Conservation (phyloP, 2,113 vertebrate species). For the Amphiprion percula region DNA sequence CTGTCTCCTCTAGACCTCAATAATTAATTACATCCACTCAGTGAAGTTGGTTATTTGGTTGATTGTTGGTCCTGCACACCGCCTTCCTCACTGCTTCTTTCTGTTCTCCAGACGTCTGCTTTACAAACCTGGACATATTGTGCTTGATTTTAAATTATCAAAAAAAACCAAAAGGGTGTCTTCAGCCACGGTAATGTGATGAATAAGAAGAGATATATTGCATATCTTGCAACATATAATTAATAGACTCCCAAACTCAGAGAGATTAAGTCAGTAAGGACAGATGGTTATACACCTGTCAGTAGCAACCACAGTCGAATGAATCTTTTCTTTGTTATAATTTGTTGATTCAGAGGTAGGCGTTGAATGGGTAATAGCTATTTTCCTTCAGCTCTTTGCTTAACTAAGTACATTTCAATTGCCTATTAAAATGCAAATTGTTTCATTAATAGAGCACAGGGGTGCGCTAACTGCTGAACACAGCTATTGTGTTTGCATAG, state of each 20-base stretch:
- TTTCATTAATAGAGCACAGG: conserved; percentile 66
- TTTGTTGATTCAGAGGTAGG: conserved; percentile 26
- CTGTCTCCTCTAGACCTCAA: conserved; percentile 40
- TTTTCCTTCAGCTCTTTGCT: conserved; percentile 62
- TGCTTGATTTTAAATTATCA: neutral
- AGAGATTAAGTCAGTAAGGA: conserved; percentile 28
- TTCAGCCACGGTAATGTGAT: conserved; percentile 8
- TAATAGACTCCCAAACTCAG: neutral
- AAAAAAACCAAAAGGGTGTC: neutral
- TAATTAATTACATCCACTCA: conserved; percentile 71
- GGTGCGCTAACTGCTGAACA: conserved; percentile 57
- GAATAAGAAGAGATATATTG: neutral
- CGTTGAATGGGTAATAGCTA: conserved; percentile 40
- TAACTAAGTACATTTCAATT: conserved; percentile 68
- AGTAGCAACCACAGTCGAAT: conserved; percentile 16
- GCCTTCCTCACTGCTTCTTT: neutral
- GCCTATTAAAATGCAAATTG: conserved; percentile 77
- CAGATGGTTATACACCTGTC: conserved; percentile 45
- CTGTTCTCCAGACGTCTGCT: conserved; percentile 27
- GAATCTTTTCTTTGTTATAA: conserved; percentile 31
- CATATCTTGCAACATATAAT: conserved; percentile 13
- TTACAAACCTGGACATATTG: conserved; percentile 24
- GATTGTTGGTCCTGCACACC: conserved; percentile 24
- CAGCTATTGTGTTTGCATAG: conserved; percentile 61
- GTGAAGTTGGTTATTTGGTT: conserved; percentile 21